Evolutionary conservation across 2,797 vertebrate species (phyloP).

Genomic region (Heliangelus exortis): DNA sequence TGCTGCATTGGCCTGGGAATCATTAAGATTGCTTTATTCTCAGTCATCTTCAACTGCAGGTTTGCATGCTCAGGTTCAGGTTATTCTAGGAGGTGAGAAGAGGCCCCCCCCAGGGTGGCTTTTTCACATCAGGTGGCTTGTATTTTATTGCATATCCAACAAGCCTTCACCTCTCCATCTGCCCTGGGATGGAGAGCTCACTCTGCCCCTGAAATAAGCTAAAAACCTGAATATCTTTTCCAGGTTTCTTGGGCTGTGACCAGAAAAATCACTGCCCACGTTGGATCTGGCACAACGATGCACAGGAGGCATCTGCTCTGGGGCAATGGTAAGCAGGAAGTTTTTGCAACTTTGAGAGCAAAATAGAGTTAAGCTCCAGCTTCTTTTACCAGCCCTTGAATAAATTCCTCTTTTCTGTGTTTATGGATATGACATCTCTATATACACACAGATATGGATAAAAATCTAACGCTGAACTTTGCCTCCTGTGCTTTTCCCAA

Average conservation of each 20-base stretch:
- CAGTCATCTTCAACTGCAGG: not conserved
- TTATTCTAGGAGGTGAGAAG: not conserved
- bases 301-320: not conserved
- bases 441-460: not conserved
- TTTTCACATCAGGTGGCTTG: not conserved
- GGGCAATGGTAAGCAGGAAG: not conserved
- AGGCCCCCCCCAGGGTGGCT: not conserved
- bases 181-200: not conserved
- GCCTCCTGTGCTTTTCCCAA: not conserved
- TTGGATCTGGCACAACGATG: not conserved
- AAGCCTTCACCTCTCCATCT: not conserved
- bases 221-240: not conserved
- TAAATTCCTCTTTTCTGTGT: conserved; percentile 32
- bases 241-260: not conserved
- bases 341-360: not conserved
- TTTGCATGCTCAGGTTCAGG: not conserved
- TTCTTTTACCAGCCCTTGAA: not conserved
- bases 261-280: not conserved
- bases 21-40: not conserved
- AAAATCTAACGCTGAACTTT: not conserved
- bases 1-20: fast-evolving
- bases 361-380: not conserved
- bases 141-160: not conserved
- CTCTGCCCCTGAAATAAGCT: not conserved
- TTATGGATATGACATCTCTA: not conserved